Evolutionary conservation across 2,797 vertebrate genomes (phyloP).

Genomic region (Crypturellus tataupa): DNA sequence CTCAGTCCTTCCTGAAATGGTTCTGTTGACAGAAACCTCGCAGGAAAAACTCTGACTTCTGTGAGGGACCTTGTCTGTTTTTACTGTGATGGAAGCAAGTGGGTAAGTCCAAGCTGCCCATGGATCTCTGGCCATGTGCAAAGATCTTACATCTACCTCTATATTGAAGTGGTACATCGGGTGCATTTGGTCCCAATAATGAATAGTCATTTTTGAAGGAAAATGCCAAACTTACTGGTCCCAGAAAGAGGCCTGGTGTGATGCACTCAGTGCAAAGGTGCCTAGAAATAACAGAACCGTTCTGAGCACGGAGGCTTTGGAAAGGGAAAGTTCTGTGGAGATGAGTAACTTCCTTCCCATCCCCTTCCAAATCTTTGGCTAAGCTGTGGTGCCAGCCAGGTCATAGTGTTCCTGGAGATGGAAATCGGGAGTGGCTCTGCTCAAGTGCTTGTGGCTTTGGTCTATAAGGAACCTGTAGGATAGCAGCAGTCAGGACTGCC

Average conservation of each 20-base stretch:
- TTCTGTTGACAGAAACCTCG: not conserved
- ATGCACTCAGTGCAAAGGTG: not conserved
- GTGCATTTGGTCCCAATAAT: not conserved
- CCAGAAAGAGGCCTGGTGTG: accelerated
- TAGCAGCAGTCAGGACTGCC: not conserved
- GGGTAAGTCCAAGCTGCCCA: not conserved
- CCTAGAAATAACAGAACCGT: not conserved
- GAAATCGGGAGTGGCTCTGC: not conserved
- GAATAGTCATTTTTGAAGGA: not conserved
- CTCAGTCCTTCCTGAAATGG: slow-evolving; percentile 5
- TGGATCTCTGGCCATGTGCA: not conserved
- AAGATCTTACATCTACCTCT: not conserved
- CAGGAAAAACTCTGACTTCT: not conserved
- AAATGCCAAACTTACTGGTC: not conserved
- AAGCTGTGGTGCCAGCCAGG: not conserved
- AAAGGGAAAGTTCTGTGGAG: not conserved
- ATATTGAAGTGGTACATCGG: not conserved
- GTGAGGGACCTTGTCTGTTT: not conserved
- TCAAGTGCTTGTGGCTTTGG: not conserved
- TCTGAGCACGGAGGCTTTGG: not conserved
- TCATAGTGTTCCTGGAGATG: not conserved
- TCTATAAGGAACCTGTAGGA: accelerated
- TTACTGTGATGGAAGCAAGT: not conserved
- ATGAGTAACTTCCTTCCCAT: not conserved
- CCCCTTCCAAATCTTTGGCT: not conserved